A percentile compares a stretch with the other conserved stretches of the same genome.
Conservation (phyloP, 2,888 invertebrate genomes). For the Exephanes ischioxanthus region DNA sequence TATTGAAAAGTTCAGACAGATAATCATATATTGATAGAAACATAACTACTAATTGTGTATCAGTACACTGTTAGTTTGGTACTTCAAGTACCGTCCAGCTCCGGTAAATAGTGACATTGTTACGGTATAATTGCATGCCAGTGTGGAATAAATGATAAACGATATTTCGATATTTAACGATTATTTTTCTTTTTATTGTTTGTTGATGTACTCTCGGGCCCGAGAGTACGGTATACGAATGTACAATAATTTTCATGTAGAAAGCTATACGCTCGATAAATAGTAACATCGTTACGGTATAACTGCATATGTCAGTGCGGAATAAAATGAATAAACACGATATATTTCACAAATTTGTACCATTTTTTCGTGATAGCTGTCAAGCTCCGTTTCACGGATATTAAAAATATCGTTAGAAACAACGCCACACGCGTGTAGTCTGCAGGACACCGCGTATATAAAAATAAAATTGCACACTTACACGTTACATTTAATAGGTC, state of each 20-base stretch:
- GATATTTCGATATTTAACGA: constrained; percentile 9
- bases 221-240: constrained; percentile 13
- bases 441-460: constrained; percentile 34
- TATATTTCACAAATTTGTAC: constrained; percentile 59
- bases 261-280: constrained; percentile 37
- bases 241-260: constrained; percentile 49
- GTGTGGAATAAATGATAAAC: background rate
- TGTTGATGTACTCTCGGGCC: background rate
- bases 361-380: constrained; percentile 50
- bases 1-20: too few relatives aligned
- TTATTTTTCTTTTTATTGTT: background rate
- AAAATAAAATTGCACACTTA: constrained; percentile 66
- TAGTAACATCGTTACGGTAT: background rate
- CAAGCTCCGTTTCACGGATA: constrained; percentile 58
- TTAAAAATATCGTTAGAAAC: constrained; percentile 15
- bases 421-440: constrained; percentile 28
- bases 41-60: too few relatives aligned
- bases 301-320: background rate
- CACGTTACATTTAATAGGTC: constrained; percentile 43
- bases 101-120: background rate
- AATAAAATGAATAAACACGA: background rate
- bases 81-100: too few relatives aligned
- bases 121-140: background rate
- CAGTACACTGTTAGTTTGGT: too few relatives aligned
- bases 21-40: too few relatives aligned